phyloP scores from a whole-genome alignment of 2,113 vertebrate species.

The Raja brachyura region DNA sequence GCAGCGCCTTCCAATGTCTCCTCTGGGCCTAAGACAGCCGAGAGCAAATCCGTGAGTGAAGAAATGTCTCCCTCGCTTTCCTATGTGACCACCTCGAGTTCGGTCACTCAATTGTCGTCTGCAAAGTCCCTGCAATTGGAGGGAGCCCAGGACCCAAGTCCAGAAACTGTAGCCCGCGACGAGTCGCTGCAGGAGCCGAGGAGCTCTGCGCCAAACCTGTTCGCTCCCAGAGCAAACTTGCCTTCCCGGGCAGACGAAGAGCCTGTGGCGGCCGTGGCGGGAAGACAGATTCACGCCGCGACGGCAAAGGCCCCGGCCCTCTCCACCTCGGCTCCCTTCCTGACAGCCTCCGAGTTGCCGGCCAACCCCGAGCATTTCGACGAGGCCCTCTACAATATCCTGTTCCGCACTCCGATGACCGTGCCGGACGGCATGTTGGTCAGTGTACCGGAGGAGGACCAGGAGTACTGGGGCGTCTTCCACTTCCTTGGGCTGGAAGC shows the following conservation, averaged over 20 bases:
- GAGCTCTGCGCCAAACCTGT: not conserved
- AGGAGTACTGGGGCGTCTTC: slow-evolving; percentile 15
- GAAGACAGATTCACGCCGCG: too few relatives aligned
- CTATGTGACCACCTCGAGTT: not conserved
- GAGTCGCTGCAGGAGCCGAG: not conserved
- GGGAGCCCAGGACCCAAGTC: too few relatives aligned
- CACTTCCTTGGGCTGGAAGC: slow-evolving; percentile 14
- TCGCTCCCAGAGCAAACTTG: not conserved
- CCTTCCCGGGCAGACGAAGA: not conserved
- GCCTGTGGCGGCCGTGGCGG: too few relatives aligned
- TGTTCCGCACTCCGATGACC: not conserved
- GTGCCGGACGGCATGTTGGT: slow-evolving; percentile 17
- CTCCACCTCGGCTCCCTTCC: not conserved
- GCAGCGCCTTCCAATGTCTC: too few relatives aligned
- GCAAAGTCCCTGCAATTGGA: not conserved
- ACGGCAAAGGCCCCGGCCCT: too few relatives aligned
- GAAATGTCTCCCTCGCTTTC: not conserved
- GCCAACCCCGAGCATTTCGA: not conserved
- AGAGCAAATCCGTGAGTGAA: not conserved
- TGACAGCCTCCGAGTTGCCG: not conserved
- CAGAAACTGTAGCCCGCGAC: not conserved
- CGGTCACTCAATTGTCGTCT: not conserved
- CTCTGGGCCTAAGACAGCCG: not conserved
- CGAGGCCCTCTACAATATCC: not conserved
- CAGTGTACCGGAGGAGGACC: not conserved